Evolutionary conservation across 2,113 vertebrate species (phyloP).

Genomic region (Dipodomys spectabilis): DNA sequence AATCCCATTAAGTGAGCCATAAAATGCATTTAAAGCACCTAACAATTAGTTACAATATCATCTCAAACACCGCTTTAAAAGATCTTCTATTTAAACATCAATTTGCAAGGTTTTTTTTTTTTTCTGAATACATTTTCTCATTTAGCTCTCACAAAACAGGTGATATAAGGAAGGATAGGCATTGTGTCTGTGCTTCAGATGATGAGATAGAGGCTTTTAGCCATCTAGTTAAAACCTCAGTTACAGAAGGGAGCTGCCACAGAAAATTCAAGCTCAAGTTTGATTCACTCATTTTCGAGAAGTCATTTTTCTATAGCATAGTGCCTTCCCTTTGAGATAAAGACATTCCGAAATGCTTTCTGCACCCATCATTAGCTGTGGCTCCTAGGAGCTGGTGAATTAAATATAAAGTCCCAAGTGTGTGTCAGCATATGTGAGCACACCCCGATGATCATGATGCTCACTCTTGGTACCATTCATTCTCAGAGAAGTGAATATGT

Average conservation of each 20-base stretch:
- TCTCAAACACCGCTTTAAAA: not conserved
- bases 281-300: not conserved
- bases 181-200: not conserved
- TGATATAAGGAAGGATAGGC: not conserved
- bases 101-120: slow-evolving; percentile 1
- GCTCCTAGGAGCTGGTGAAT: not conserved
- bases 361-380: not conserved
- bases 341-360: slow-evolving; percentile 24
- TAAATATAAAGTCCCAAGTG: not conserved
- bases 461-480: not conserved
- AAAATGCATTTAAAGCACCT: slow-evolving; percentile 13
- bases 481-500: not conserved
- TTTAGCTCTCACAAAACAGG: not conserved
- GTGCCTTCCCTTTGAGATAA: not conserved
- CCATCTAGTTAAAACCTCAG: not conserved
- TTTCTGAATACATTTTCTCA: not conserved
- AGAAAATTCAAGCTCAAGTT: slow-evolving; percentile 18
- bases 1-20: slow-evolving; percentile 37
- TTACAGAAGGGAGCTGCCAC: not conserved
- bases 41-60: slow-evolving; percentile 1
- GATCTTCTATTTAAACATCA: not conserved
- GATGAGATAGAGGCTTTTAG: slow-evolving; percentile 4
- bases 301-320: not conserved
- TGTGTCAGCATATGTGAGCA: not conserved
- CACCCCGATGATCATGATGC: not conserved